A percentile compares a stretch with the other conserved stretches of the same genome.
Conservation (phyloP, 2,113 vertebrate species). For the Cyanocitta stelleri region DNA sequence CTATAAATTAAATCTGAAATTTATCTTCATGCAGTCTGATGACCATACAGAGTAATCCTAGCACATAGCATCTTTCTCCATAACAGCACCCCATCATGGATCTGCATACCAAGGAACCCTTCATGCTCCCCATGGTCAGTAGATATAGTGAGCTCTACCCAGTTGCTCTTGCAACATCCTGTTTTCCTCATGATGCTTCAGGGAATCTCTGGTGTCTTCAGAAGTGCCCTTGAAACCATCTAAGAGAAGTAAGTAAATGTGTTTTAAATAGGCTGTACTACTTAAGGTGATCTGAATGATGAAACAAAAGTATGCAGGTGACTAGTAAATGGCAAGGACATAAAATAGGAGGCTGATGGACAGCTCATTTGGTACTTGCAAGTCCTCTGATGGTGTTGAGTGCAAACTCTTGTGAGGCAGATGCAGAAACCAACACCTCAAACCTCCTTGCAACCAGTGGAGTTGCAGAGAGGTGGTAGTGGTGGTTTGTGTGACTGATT, state of each 20-base stretch:
- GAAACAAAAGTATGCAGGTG: neutral
- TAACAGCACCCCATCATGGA: neutral
- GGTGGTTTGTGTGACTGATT: neutral
- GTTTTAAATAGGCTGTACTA: neutral
- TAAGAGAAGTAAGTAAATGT: neutral
- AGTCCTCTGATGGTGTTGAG: neutral
- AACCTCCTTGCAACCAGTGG: neutral
- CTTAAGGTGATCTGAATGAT: neutral
- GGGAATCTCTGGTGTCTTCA: neutral
- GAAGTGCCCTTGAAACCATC: neutral
- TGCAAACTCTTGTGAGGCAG: accelerated
- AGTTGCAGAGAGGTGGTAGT: neutral
- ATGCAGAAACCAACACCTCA: neutral
- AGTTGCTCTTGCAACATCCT: neutral
- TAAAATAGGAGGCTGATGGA: neutral
- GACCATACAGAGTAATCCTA: neutral
- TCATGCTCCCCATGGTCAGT: neutral
- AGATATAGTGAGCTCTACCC: neutral
- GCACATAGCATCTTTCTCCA: accelerated
- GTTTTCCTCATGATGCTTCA: neutral
- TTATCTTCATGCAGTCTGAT: neutral
- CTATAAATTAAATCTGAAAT: neutral
- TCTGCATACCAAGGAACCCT: neutral
- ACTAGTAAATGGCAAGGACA: neutral
- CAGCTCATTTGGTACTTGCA: neutral